Evolutionary conservation across 1,140 invertebrate genomes (phyloP), one percentile per base, ranked within the genome.

Genomic region (Lasaia peninsularis): DNA sequence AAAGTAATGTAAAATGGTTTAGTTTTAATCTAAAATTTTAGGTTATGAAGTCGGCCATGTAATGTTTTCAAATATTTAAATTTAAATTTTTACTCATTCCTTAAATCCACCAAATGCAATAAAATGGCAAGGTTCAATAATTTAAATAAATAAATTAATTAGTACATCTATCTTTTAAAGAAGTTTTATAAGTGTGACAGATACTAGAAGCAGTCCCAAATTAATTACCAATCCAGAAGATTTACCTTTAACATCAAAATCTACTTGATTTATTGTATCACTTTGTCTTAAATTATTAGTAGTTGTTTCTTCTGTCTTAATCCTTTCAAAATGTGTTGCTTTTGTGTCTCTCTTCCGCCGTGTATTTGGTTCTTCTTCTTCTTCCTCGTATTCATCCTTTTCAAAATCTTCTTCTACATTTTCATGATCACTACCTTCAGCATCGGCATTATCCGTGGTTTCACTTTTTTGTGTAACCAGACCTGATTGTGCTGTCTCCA

Each of bases 81-180:
- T 52, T 54, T 54, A 58, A 35, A 28, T 28, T 6, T 28, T 6
- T 28, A 28, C 24, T 28, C 24, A 44, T 44, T 18, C 18, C 37
- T 44, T 44, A 44, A 20, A 20, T 44, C 14, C 20, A 76, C 71
- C 65, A 88, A 86, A 86, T 88, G 85, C 85, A 81, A 72, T 44
- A 72, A 67, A 71, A 86, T 88, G 83, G 83, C 85, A 85, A 86
- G 80, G 76, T 69, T 68, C 76, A 80, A 65, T 76, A 73, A 73
- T 70, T 65, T 74, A 75, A 74, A 86, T 86, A 88, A 88, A 85
- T 88, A 81, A 82, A 58, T 84, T 70, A 81, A 69, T 48, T 59
- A n/a, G n/a, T 63, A 63, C 52, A 31, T 55, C 44, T 48, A 33
- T 31, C 37, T 28, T 14, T 52, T 56, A 28, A 24, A 21, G 24